A percentile compares a stretch with the other conserved stretches of the same genome.
Conservation (phyloP, 1,140 invertebrate genomes). For the Leptinotarsa lineolata region DNA sequence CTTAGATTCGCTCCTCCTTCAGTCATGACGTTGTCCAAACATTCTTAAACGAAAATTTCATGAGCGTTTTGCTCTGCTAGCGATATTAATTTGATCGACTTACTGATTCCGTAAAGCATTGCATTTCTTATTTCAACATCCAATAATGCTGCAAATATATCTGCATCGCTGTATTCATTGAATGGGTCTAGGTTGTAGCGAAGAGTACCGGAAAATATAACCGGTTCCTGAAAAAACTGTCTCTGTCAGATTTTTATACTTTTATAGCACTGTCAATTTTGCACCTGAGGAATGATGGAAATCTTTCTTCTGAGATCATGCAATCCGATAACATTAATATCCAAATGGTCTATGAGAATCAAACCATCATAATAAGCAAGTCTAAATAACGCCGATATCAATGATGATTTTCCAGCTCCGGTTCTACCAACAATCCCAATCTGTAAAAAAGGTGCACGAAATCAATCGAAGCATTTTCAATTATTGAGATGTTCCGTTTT, state of each 20-base stretch:
- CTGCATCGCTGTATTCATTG: slow-evolving; percentile 59
- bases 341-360: slow-evolving; percentile 65
- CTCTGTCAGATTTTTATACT: not conserved
- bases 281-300: slow-evolving; percentile 80
- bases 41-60: slow-evolving; percentile 44
- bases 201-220: slow-evolving; percentile 78
- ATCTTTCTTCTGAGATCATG: slow-evolving; percentile 70
- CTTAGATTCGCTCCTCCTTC: slow-evolving; percentile 72
- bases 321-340: slow-evolving; percentile 63
- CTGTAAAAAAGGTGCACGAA: slow-evolving; percentile 51
- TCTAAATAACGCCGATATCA: slow-evolving; percentile 82
- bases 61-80: not conserved
- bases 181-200: slow-evolving; percentile 86
- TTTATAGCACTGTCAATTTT: slow-evolving; percentile 39
- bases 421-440: slow-evolving; percentile 86
- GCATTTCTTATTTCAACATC: slow-evolving; percentile 60
- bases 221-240: slow-evolving; percentile 65
- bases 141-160: slow-evolving; percentile 58
- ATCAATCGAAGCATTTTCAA: not conserved
- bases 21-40: slow-evolving; percentile 59
- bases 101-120: slow-evolving; percentile 54
- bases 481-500: too few species aligned
- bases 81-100: not conserved
- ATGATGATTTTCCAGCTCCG: slow-evolving; percentile 90
- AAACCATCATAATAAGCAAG: slow-evolving; percentile 68